A percentile compares a stretch with the other conserved stretches of the same genome.
Evolutionary conservation across 2,797 vertebrate species (phyloP).

Genomic region (Melanotaenia boesemani): DNA sequence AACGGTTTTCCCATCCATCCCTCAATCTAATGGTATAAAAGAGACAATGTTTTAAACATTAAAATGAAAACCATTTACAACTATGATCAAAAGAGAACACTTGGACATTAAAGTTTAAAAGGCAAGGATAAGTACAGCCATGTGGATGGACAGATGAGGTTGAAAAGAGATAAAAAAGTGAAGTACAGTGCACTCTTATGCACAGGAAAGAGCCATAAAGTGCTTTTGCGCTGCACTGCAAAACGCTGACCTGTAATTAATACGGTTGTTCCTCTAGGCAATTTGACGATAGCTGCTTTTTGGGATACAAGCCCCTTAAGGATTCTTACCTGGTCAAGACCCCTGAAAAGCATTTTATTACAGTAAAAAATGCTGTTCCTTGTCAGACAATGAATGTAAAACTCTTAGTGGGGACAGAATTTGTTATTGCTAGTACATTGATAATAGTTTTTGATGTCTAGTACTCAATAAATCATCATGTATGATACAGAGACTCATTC

Average conservation of each 20-base stretch:
- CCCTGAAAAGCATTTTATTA: constrained; percentile 58
- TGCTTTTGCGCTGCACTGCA: constrained; percentile 80
- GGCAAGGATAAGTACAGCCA: constrained; percentile 86
- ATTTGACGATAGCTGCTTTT: constrained; percentile 72
- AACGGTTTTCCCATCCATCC: constrained; percentile 84
- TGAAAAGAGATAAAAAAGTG: constrained; percentile 77
- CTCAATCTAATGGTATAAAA: constrained; percentile 94
- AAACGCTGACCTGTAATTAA: constrained; percentile 88
- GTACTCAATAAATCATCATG: constrained; percentile 7
- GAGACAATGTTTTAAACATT: constrained; percentile 99
- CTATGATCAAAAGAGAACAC: constrained; percentile 96
- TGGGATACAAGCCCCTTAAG: constrained; percentile 72
- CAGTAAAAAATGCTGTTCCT: constrained; percentile 31
- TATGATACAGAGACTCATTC: constrained; percentile 9
- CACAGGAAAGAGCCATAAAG: constrained; percentile 80
- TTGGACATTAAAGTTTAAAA: constrained; percentile 96
- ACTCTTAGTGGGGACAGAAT: constrained; percentile 19
- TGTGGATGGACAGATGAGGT: constrained; percentile 79
- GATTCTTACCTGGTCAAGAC: constrained; percentile 67
- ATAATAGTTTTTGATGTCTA: constrained; percentile 3
- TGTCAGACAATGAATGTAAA: constrained; percentile 29
- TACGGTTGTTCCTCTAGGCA: constrained; percentile 74
- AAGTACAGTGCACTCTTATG: constrained; percentile 74
- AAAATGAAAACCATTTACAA: constrained; percentile 99
- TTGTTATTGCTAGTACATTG: constrained; percentile 15